Conservation (phyloP, 2,113 vertebrate species). For the Labrus mixtus region DNA sequence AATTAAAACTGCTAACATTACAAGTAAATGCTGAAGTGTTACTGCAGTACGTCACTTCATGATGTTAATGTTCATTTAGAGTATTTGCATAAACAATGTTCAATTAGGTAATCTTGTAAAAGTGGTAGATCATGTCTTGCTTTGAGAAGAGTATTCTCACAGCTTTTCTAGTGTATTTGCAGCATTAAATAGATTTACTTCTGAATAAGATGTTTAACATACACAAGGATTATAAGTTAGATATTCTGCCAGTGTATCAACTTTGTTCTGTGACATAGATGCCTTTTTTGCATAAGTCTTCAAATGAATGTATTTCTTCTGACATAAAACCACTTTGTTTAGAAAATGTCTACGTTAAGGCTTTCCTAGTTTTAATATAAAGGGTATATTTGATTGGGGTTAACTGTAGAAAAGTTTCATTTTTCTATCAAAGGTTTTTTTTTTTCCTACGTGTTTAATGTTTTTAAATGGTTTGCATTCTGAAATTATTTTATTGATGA, state of each 20-base stretch:
- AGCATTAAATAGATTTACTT: not conserved
- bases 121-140: too few relatives aligned
- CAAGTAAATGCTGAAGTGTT: not conserved
- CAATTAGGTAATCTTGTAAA: too few relatives aligned
- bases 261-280: slow-evolving; percentile 8
- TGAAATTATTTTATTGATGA: slow-evolving; percentile 1
- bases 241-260: not conserved
- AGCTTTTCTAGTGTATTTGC: too few relatives aligned
- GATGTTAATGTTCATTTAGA: not conserved
- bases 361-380: slow-evolving; percentile 16
- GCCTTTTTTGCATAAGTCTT: slow-evolving; percentile 8
- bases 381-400: slow-evolving; percentile 2
- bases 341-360: slow-evolving; percentile 37
- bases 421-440: not conserved
- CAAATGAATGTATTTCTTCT: slow-evolving; percentile 24
- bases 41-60: not conserved
- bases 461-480: slow-evolving; percentile 12
- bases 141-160: too few relatives aligned
- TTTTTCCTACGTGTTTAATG: not conserved
- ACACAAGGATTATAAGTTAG: not conserved
- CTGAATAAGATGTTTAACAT: not conserved
- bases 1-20: not conserved
- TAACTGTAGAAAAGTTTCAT: slow-evolving; percentile 1
- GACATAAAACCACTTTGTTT: slow-evolving; percentile 38
- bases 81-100: too few relatives aligned